phyloP scores from a whole-genome alignment of 1,140 invertebrate species.

The Acromyrmex heyeri region DNA sequence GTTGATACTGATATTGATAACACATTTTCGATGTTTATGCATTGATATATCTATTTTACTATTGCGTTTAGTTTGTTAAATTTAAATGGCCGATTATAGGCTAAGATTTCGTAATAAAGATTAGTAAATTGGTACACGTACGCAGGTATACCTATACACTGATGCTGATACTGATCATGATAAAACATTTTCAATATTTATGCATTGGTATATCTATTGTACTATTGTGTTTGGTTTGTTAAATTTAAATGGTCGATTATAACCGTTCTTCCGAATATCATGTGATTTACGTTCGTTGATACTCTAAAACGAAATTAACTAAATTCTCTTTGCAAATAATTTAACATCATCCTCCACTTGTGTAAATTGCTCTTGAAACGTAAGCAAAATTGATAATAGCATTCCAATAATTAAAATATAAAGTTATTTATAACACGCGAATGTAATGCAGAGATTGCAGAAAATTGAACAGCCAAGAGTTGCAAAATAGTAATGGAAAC shows the following conservation, averaged over 20 bases:
- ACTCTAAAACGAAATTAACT: slow-evolving; percentile 15
- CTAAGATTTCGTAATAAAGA: slow-evolving; percentile 19
- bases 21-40: neutral
- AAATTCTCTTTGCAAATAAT: slow-evolving; percentile 7
- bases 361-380: slow-evolving; percentile 10
- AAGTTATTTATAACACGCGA: slow-evolving; percentile 8
- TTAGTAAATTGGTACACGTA: neutral
- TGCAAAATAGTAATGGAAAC: slow-evolving; percentile 2
- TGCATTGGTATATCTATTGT: neutral
- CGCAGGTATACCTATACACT: neutral
- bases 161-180: neutral
- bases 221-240: neutral
- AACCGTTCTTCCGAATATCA: neutral
- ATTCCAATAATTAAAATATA: slow-evolving; percentile 45
- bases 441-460: slow-evolving; percentile 17
- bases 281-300: neutral
- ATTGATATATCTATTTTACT: neutral
- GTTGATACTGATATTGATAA: neutral
- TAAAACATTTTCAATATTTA: neutral
- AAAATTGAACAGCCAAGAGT: neutral
- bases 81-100: neutral
- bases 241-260: slow-evolving; percentile 1
- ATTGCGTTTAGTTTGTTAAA: neutral
- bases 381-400: slow-evolving; percentile 41
- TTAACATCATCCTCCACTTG: slow-evolving; percentile 14